phyloP scores from a whole-genome alignment of 2,888 invertebrate species.

The Aleiodes testaceus region DNA sequence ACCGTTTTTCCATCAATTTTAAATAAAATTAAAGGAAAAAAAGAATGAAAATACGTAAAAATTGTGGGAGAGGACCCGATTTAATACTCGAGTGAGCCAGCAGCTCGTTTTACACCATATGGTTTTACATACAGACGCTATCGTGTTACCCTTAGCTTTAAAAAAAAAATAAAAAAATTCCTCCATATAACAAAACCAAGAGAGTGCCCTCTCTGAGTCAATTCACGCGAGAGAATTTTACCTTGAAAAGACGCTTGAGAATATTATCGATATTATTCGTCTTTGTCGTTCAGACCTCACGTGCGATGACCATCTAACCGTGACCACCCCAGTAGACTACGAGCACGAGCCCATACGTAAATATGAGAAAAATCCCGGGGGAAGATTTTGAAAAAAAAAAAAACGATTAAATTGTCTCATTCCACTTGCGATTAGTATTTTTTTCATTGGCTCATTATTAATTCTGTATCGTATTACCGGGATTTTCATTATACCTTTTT shows the following conservation, averaged over 20 bases:
- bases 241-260: slow-evolving; percentile 48
- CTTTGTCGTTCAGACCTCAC: slow-evolving; percentile 56
- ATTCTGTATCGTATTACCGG: too few relatives aligned
- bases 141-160: slow-evolving; percentile 66
- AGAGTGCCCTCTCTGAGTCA: slow-evolving; percentile 45
- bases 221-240: slow-evolving; percentile 56
- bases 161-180: not conserved
- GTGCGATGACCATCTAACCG: slow-evolving; percentile 40
- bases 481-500: slow-evolving; percentile 19
- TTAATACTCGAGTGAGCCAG: slow-evolving; percentile 71
- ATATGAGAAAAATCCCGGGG: slow-evolving; percentile 34
- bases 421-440: slow-evolving; percentile 22
- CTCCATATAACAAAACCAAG: slow-evolving; percentile 47
- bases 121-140: slow-evolving; percentile 69
- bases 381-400: slow-evolving; percentile 12
- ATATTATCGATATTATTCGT: slow-evolving; percentile 64
- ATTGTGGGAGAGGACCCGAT: slow-evolving; percentile 62
- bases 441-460: slow-evolving; percentile 2
- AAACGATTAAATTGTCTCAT: slow-evolving; percentile 28
- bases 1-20: too few relatives aligned
- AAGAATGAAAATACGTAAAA: slow-evolving; percentile 43
- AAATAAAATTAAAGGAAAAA: not conserved
- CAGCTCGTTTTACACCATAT: slow-evolving; percentile 73
- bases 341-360: slow-evolving; percentile 48
- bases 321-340: slow-evolving; percentile 40